Base-by-base conservation (phyloP, 2,113 vertebrate genomes). In the Campylomormyrus tamandua region DNA sequence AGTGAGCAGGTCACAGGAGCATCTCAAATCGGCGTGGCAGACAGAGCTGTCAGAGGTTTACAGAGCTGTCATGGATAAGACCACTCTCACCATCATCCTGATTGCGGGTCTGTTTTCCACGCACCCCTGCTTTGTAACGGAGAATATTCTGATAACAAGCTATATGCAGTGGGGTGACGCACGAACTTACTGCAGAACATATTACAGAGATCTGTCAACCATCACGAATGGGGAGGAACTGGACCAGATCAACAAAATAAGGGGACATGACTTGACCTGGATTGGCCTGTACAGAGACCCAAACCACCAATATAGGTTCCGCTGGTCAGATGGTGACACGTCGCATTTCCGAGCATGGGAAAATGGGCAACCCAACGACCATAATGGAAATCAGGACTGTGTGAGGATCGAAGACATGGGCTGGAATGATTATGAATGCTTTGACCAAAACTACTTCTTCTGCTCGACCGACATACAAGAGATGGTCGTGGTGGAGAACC, bases 271-370 rank as follows among this genome's bases (percentile, higher is more conserved):
- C 1, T 31, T 35, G 35, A 13, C 8, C 24, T 88, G 87, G 87
- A 58, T 88, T 42, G 87, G 87, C 5, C 35, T 88, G 35, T n/a
- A 62, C 52, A 88, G 87, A 88, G 39, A 88, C 15, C 52, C 8
- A 5, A 24, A 3, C 1, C 3, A 42, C 21, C 35, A 8, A 45
- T 2, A 1, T 88, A 0, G 8, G 13, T 84, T 80, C 35, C 1
- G 0, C 24, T 87, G 87, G 87, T 42, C 35, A 45, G 87, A 88
- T 42, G 53, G 53, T 11, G 7, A 11, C 6, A 45, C 1, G 49
- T 58, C 39, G 3, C 1, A 21, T 45, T 88, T 42, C 56, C n/a
- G 1, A 11, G 48, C 31, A 2, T 88, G 87, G 87, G 2, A 0
- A 0, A 0, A 4, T 35, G 56, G 0, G 1, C 5, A 88, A 10